These are phyloP conservation scores for Calameuta idolon DNA, from an alignment of 2,888 invertebrate genomes.

Conservation along the genomic window DNA sequence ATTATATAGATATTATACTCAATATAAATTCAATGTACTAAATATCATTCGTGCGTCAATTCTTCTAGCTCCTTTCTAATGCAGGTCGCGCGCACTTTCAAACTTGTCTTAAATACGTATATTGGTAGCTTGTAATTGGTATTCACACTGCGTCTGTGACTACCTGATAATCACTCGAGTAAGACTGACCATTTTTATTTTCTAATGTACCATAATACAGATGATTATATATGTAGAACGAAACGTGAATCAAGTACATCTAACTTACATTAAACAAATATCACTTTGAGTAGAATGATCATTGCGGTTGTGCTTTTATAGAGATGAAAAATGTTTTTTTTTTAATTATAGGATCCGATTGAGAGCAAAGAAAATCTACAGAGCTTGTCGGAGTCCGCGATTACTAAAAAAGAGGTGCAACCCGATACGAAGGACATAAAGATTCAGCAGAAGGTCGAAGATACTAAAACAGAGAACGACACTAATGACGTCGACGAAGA, in stretches of 20 bases:
- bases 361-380: constrained; percentile 52
- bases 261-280: no score
- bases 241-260: no score
- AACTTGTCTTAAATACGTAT: constrained; percentile 25
- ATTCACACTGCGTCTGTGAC: constrained; percentile 31
- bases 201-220: no score
- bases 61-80: constrained; percentile 34
- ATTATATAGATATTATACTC: no score
- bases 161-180: constrained; percentile 33
- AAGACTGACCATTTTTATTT: constrained; percentile 19
- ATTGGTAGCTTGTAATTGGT: constrained; percentile 19
- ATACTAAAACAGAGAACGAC: constrained; percentile 71
- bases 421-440: constrained; percentile 62
- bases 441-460: constrained; percentile 65
- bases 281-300: no score
- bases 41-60: not conserved
- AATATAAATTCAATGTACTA: no score
- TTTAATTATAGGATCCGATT: constrained; percentile 42
- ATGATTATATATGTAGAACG: no score
- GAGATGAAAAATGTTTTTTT: not conserved
- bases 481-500: constrained; percentile 69
- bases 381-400: constrained; percentile 44
- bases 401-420: constrained; percentile 43
- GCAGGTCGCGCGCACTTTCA: not conserved
- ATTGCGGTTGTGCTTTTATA: no score